Base-by-base conservation (phyloP, 2,113 vertebrate species). In the Chiloscyllium plagiosum region DNA sequence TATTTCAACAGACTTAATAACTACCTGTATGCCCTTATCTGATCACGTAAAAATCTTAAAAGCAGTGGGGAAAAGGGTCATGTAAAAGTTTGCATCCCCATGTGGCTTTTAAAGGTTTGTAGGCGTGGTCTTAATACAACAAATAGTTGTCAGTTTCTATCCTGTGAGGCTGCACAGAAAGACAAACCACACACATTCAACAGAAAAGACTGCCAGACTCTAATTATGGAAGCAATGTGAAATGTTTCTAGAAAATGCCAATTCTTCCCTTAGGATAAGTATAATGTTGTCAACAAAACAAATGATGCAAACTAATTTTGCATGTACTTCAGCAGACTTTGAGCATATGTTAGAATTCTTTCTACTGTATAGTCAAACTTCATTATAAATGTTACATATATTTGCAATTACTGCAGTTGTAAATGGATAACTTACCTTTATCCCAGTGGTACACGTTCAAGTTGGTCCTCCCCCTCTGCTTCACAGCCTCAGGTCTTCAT, bases 71-170 rank as follows among this genome's bases (percentile, higher is more conserved):
- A 83, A 47, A 83, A 83, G 19, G 7, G 42, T 20, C 80, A 83
- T 83, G 80, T 17, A 83, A 83, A 83, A 37, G 4, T 47, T 83
- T 83, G 80, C 19, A 83, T 83, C 80, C 42, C 37, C 80, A 47
- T 5, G 42, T 22, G 80, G 42, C 80, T 83, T 83, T 22, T 37
- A 47, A 83, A 83, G n/a, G n/a, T 80, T 33, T 80, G 15, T 80
- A 80, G 78, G n/a, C 37, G 80, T 83, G 80, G 80, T 83, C 80
- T 83, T n/a, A 83, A 83, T 20, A 47, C 80, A 83, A 83, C 80
- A 83, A 83, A 83, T 17, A 42, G 80, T 83, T 83, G 37, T 47
- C 80, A 83, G 80, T 6, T 20, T 83, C 17, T 83, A 37, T 37
- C 80, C 80, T 17, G 20, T 47, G 17, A 83, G 37, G 19, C 19